These are phyloP conservation scores for Phrixothrix hirtus DNA, from an alignment of 2,888 invertebrate genomes.

Conservation along the genomic window DNA sequence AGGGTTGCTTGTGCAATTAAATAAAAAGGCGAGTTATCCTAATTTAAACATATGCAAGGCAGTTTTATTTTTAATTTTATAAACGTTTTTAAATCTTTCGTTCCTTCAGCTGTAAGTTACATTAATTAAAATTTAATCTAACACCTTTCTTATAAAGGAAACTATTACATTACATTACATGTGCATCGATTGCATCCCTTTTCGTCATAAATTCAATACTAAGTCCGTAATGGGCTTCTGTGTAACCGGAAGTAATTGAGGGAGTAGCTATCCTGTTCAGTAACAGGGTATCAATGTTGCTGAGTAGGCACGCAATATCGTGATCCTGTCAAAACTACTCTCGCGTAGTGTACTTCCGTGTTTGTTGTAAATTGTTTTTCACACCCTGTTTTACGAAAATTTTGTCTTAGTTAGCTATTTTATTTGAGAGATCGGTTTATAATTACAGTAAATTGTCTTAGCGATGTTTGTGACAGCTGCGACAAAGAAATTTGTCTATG, in stretches of 20 bases:
- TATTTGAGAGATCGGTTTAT: neutral
- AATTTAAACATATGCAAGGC: neutral
- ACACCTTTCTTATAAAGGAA: no score
- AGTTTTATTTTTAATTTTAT: no score
- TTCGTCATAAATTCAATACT: conserved; percentile 17
- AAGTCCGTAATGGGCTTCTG: conserved; percentile 16
- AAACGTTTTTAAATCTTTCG: no score
- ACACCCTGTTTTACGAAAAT: conserved; percentile 1
- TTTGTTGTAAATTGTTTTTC: conserved; percentile 7
- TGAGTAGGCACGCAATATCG: conserved; percentile 11
- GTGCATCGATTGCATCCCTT: conserved; percentile 9
- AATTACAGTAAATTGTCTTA: neutral
- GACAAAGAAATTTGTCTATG: no score
- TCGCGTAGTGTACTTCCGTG: no score
- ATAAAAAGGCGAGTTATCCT: neutral
- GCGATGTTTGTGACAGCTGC: no score
- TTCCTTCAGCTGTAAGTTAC: no score
- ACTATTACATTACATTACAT: conserved; percentile 13
- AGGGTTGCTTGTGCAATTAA: no score
- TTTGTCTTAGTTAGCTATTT: neutral
- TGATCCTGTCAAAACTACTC: conserved; percentile 8
- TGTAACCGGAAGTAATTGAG: conserved; percentile 22
- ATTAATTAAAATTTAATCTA: no score
- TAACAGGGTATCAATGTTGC: conserved; percentile 14
- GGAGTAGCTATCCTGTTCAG: conserved; percentile 16